phyloP scores from a whole-genome alignment of 2,888 invertebrate genomes.

The Dastarcus helophoroides region DNA sequence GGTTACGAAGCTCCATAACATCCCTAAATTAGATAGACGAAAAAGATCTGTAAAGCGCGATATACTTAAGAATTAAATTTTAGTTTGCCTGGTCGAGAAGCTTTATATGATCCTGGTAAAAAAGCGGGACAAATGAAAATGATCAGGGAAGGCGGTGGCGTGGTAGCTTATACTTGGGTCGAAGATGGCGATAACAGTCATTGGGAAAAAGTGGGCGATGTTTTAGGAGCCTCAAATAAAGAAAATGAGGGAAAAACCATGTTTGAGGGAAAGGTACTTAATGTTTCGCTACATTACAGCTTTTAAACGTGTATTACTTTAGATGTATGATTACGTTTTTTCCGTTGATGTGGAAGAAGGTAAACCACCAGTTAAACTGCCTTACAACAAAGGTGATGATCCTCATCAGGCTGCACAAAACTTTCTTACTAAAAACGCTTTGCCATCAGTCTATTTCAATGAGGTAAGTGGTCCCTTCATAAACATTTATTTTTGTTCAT shows the following conservation, averaged over 20 bases:
- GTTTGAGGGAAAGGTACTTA: conserved; percentile 64
- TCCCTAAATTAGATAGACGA: no score
- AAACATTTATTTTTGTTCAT: conserved; percentile 4
- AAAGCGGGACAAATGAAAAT: conserved; percentile 77
- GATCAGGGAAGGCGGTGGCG: conserved; percentile 60
- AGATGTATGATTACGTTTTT: conserved; percentile 91
- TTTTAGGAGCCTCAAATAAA: conserved; percentile 66
- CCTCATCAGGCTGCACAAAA: conserved; percentile 85
- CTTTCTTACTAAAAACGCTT: conserved; percentile 74
- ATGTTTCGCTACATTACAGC: conserved; percentile 1
- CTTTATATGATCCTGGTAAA: conserved; percentile 62
- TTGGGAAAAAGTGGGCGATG: conserved; percentile 85
- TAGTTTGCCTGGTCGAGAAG: conserved; percentile 73
- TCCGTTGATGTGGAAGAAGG: conserved; percentile 92
- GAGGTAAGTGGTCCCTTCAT: conserved; percentile 36
- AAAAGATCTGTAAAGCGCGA: no score
- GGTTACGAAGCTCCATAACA: no score
- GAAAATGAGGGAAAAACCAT: conserved; percentile 60
- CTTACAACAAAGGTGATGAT: conserved; percentile 83
- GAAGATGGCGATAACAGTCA: conserved; percentile 37
- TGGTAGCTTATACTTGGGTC: conserved; percentile 77
- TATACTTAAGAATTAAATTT: no score
- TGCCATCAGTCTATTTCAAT: conserved; percentile 80
- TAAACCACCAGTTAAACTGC: conserved; percentile 76
- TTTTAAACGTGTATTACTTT: conserved; percentile 11